Evolutionary conservation across 2,113 vertebrate genomes (phyloP).

Genomic region (Ceuthmochares aereus): DNA sequence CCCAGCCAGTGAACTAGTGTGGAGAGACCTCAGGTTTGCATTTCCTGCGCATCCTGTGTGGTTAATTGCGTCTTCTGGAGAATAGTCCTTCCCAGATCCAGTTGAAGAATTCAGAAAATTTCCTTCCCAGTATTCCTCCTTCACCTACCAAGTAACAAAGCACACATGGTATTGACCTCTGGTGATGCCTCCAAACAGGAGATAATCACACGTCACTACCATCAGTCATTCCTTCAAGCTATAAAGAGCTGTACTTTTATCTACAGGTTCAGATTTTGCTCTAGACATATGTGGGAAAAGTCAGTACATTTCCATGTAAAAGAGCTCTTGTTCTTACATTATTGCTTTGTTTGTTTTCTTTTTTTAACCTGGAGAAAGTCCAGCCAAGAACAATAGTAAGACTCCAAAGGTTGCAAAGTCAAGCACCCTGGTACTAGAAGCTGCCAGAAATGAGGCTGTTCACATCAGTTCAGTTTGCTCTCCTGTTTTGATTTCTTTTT

Average conservation of each 20-base stretch:
- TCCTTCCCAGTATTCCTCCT: background rate
- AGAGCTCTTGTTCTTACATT: background rate
- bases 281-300: background rate
- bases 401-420: constrained; percentile 1
- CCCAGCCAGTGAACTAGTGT: background rate
- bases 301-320: background rate
- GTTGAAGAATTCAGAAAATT: background rate
- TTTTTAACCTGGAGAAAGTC: background rate
- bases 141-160: background rate
- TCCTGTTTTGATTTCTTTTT: constrained; percentile 28
- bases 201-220: background rate
- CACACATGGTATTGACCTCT: background rate
- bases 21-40: background rate
- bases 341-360: background rate
- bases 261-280: background rate
- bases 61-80: background rate
- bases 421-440: background rate
- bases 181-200: background rate
- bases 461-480: background rate
- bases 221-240: background rate
- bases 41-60: background rate
- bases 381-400: constrained; percentile 5
- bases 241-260: background rate
- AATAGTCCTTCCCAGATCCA: background rate
- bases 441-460: background rate